Conservation (phyloP, 35 echinoderm and acorn worm species). For the Eucidaris tribuloides region DNA sequence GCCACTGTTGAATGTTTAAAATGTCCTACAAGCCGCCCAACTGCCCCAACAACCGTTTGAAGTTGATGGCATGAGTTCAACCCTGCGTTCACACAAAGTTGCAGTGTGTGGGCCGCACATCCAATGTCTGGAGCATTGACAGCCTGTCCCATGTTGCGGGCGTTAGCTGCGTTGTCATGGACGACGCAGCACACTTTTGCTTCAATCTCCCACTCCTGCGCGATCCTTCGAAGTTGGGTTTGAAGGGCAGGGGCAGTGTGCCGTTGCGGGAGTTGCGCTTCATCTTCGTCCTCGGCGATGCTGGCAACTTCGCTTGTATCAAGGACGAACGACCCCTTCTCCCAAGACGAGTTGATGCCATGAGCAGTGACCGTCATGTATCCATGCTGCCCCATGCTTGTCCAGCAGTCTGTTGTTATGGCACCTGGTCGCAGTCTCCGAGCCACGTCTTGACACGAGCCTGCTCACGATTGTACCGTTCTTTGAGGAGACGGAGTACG, state of each 20-base stretch:
- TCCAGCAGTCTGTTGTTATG: conserved; percentile 37
- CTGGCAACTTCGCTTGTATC: not conserved
- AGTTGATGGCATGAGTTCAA: not conserved
- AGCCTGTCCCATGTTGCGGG: conserved; percentile 22
- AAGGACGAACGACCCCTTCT: not conserved
- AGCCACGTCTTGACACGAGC: too few species aligned
- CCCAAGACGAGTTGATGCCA: not conserved
- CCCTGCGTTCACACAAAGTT: conserved; percentile 27
- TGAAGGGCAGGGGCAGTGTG: conserved; percentile 11
- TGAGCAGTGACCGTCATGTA: conserved; percentile 33
- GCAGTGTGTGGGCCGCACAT: conserved; percentile 51
- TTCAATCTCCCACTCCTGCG: conserved; percentile 18
- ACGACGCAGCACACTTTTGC: conserved; percentile 10
- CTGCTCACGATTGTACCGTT: too few species aligned
- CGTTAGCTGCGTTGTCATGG: conserved; percentile 53
- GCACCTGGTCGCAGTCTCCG: too few species aligned
- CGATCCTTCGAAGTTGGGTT: not conserved
- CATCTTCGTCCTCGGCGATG: not conserved
- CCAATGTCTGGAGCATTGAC: not conserved
- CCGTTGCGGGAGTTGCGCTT: not conserved
- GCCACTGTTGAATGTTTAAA: conserved; percentile 23
- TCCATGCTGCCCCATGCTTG: not conserved
- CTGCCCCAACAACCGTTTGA: not conserved
- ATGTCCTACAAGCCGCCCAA: not conserved
- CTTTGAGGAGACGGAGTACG: too few species aligned